Evolutionary conservation across 2,888 invertebrate species (phyloP).

Genomic region (Saturnia japonica): DNA sequence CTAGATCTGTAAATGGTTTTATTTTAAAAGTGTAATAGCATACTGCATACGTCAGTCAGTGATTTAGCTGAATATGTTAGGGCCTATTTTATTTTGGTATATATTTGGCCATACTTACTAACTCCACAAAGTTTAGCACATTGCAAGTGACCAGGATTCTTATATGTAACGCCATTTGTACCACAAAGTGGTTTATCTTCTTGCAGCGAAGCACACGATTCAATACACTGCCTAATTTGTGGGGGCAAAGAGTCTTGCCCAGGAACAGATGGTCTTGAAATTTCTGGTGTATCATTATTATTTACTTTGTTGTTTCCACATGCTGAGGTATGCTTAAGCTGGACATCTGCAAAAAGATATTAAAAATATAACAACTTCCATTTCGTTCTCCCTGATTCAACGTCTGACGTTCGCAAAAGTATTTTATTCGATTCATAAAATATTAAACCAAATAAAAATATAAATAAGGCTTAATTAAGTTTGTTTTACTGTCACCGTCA

Average conservation of each 20-base stretch:
- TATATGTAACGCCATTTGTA: conserved; percentile 40
- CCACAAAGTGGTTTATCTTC: conserved; percentile 77
- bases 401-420: too few relatives aligned
- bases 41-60: too few relatives aligned
- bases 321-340: conserved; percentile 24
- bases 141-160: too few relatives aligned
- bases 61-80: too few relatives aligned
- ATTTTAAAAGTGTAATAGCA: too few relatives aligned
- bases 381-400: not conserved
- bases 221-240: conserved; percentile 26
- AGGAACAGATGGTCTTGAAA: not conserved
- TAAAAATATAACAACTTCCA: not conserved
- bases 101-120: conserved; percentile 48
- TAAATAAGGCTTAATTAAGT: too few relatives aligned
- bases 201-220: conserved; percentile 40
- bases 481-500: too few relatives aligned
- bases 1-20: too few relatives aligned
- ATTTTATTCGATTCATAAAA: too few relatives aligned
- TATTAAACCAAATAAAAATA: too few relatives aligned
- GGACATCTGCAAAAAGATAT: conserved; percentile 33
- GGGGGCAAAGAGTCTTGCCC: not conserved
- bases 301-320: conserved; percentile 22
- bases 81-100: too few relatives aligned
- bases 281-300: conserved; percentile 13
- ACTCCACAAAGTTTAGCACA: too few relatives aligned